Evolutionary conservation across 2,888 invertebrate species (phyloP).

Genomic region (Heliconius sara): DNA sequence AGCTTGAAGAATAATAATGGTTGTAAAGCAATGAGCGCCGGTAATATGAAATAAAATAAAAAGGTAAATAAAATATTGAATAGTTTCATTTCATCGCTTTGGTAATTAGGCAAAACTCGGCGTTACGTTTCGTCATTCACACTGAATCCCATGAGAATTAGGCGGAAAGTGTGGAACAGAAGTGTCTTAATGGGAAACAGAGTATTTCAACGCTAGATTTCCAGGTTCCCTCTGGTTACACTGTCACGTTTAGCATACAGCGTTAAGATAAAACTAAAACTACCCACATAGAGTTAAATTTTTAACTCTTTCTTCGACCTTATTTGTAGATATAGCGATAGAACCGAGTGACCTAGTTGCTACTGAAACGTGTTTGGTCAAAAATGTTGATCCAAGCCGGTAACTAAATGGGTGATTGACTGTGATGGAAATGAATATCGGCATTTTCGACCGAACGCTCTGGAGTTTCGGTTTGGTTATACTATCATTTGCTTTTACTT

Average conservation of each 20-base stretch:
- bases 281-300: background rate
- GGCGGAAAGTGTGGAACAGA: too few relatives aligned
- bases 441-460: slow-evolving; percentile 26
- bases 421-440: slow-evolving; percentile 37
- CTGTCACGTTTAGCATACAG: too few relatives aligned
- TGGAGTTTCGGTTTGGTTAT: background rate
- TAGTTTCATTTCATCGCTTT: too few relatives aligned
- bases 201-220: too few relatives aligned
- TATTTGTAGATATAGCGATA: background rate
- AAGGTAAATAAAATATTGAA: too few relatives aligned
- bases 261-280: background rate
- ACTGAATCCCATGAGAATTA: too few relatives aligned
- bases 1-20: background rate
- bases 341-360: slow-evolving; percentile 13
- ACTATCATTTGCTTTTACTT: background rate
- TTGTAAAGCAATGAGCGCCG: background rate
- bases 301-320: background rate
- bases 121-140: too few relatives aligned
- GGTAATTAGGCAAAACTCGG: too few relatives aligned
- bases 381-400: slow-evolving; percentile 32
- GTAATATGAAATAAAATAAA: too few relatives aligned
- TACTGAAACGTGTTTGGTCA: slow-evolving; percentile 26
- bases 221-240: too few relatives aligned
- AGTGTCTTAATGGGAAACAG: too few relatives aligned
- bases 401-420: slow-evolving; percentile 36